These are phyloP conservation scores for Aplysina aerophoba DNA, from an alignment of 37 sponge, comb jelly and placozoan species.

Conservation along the genomic window DNA sequence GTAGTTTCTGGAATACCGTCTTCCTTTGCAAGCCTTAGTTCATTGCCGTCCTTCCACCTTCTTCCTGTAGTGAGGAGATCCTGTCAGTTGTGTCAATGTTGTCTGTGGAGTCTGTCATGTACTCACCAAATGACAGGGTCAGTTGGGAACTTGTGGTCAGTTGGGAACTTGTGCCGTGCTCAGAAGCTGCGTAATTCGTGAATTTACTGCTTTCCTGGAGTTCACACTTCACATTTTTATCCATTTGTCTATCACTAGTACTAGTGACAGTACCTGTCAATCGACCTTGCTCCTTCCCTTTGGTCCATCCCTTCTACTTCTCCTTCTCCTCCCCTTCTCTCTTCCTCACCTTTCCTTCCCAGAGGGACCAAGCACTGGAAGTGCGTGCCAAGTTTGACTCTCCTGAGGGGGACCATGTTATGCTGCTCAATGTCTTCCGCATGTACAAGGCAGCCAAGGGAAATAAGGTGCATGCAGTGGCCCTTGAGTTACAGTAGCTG, in stretches of 20 bases:
- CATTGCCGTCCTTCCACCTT: background rate
- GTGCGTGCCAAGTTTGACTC: slow-evolving; percentile 71
- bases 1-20: no score
- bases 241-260: background rate
- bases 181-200: background rate
- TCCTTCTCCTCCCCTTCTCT: background rate
- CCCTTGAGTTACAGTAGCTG: background rate
- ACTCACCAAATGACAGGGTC: slow-evolving; percentile 74
- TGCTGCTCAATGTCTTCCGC: slow-evolving; percentile 69
- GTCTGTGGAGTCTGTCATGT: slow-evolving; percentile 88
- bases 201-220: background rate
- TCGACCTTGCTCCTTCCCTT: background rate
- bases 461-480: slow-evolving; percentile 61
- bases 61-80: slow-evolving; percentile 73
- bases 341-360: background rate
- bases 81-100: slow-evolving; percentile 84
- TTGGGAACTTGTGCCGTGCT: background rate
- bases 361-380: slow-evolving; percentile 62
- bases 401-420: slow-evolving; percentile 89
- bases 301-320: background rate
- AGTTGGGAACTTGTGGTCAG: background rate
- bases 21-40: background rate
- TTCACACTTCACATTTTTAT: background rate
- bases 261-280: background rate
- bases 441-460: slow-evolving; percentile 78